Base-by-base conservation (phyloP, 1,140 invertebrate genomes). In the Macrocentrus cingulum region DNA sequence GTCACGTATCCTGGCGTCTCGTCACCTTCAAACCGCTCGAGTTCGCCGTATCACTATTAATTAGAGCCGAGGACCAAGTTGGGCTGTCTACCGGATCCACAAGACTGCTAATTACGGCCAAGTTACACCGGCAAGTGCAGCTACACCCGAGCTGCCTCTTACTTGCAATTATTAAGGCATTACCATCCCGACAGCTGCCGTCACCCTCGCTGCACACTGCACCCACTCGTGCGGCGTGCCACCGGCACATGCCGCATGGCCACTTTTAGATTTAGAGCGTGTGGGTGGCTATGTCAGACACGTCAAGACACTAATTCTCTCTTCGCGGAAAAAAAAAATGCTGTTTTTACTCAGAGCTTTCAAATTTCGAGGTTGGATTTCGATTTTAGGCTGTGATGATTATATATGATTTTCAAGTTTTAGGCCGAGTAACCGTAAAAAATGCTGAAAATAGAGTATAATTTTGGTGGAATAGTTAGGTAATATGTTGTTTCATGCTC, bases 81-180 rank as follows among this genome's bases (percentile, higher is more conserved):
- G 39, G 50, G 54, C 36, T 60, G 64, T 65, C 61, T 48, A 54
- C 51, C 51, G 61, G 29, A 58, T 62, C 64, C 58, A 48, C 55
- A 48, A 59, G 45, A 62, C 61, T 63, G 34, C 61, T 63, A 65
- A 65, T 65, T 65, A 65, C 61, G 48, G 58, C 20, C 23, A 65
- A 65, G 61, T 65, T 62, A 60, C 49, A 65, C 50, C 50, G 37
- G 22, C n/a, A 20, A 46, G 29, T 45, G 42, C n/a, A 55, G 54
- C 58, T 48, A 54, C 34, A 39, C 15, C 50, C 45, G n/a, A 20
- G 9, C 25, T 32, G 22, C 18, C 44, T 37, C 51, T 61, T 61
- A 65, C 48, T 62, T 60, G 23, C 54, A 65, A 62, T 65, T 62
- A 65, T 62, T 62, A 65, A 62, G 44, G 57, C 55, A 65, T 65